A percentile compares a stretch with the other conserved stretches of the same genome.
phyloP scores from a whole-genome alignment of 2,113 vertebrate species.

The Malaclemys terrapin region DNA sequence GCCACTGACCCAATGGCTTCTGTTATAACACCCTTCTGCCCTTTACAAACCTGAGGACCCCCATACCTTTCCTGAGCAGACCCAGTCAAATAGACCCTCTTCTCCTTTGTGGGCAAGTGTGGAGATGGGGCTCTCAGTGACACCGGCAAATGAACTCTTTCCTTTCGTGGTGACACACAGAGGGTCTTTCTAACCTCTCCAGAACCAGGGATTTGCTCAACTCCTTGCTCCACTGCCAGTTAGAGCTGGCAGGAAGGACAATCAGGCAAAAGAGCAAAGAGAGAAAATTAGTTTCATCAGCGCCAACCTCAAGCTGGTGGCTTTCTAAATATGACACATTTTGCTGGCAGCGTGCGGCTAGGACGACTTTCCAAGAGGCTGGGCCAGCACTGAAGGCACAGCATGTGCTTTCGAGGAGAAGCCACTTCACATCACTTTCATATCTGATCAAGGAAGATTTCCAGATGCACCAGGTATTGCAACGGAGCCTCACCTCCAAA shows the following conservation, averaged over 20 bases:
- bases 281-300: neutral
- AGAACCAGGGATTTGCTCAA: neutral
- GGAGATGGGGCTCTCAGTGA: too few species aligned
- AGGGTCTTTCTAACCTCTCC: neutral
- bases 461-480: neutral
- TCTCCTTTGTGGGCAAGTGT: neutral
- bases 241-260: neutral
- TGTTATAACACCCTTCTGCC: neutral
- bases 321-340: neutral
- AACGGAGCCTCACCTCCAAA: neutral
- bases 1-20: neutral
- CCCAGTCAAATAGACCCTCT: neutral
- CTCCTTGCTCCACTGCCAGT: neutral
- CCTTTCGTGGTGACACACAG: too few species aligned
- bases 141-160: too few species aligned
- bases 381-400: neutral
- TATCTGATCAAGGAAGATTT: neutral
- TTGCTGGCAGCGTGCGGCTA: neutral
- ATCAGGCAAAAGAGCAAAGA: neutral
- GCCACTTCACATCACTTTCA: neutral
- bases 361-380: neutral
- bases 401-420: neutral
- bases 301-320: neutral
- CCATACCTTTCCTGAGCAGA: neutral
- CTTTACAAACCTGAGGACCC: neutral